A percentile compares a stretch with the other conserved stretches of the same genome.
Conservation (phyloP, 2,113 vertebrate genomes). For the Otolemur garnettii region DNA sequence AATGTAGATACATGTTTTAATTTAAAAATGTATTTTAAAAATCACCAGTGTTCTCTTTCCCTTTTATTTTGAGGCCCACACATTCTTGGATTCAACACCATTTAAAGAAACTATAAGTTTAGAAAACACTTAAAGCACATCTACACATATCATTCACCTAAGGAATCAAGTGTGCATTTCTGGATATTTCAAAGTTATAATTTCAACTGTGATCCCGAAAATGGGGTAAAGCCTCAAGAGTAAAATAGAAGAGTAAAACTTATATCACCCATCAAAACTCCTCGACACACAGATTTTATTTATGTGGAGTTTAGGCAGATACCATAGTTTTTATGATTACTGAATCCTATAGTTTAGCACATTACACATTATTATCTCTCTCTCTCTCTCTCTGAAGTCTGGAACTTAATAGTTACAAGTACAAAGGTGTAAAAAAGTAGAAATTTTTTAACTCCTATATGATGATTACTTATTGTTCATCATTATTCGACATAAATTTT, state of each 20-base stretch:
- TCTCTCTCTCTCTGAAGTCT: not conserved
- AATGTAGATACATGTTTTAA: not conserved
- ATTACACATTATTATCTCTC: not conserved
- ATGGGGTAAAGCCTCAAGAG: slow-evolving; percentile 43
- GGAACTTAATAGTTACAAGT: slow-evolving; percentile 40
- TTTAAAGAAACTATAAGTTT: slow-evolving; percentile 58
- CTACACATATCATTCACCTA: slow-evolving; percentile 64
- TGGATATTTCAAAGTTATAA: slow-evolving; percentile 59
- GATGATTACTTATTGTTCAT: slow-evolving; percentile 29
- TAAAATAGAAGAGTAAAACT: not conserved
- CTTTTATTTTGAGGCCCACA: slow-evolving; percentile 34
- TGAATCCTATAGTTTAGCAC: slow-evolving; percentile 15
- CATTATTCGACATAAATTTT: slow-evolving; percentile 1
- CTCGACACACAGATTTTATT: not conserved
- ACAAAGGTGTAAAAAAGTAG: not conserved
- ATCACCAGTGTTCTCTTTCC: not conserved
- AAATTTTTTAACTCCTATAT: not conserved
- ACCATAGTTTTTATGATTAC: not conserved
- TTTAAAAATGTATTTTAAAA: slow-evolving; percentile 32
- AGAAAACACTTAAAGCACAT: slow-evolving; percentile 17
- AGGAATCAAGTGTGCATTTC: slow-evolving; percentile 25
- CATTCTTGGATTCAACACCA: not conserved
- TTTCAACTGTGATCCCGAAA: slow-evolving; percentile 39
- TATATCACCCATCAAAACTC: not conserved
- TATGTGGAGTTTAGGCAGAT: slow-evolving; percentile 16